phyloP scores from a whole-genome alignment of 2,888 invertebrate species.

The Metacarcinus magister region DNA sequence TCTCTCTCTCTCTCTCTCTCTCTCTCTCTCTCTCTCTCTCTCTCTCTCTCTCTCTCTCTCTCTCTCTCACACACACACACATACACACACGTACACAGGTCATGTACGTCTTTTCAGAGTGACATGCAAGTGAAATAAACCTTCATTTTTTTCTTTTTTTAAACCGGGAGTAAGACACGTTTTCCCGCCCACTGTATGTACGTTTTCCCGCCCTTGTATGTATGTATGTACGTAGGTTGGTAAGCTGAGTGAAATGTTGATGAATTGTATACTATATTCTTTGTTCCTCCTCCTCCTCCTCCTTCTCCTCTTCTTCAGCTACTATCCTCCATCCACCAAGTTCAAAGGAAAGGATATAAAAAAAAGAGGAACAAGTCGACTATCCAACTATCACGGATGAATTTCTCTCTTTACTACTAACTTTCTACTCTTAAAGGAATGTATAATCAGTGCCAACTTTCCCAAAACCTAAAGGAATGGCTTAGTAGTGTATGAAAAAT shows the following conservation, averaged over 20 bases:
- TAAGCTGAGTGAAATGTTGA: too few relatives aligned
- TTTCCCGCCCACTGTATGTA: too few relatives aligned
- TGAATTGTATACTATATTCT: too few relatives aligned
- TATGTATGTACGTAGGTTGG: too few relatives aligned
- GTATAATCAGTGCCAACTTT: conserved; percentile 45
- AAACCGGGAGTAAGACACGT: too few relatives aligned
- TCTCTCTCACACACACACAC: background rate
- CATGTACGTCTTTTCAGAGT: background rate
- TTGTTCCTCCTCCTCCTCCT: background rate
- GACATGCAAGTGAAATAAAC: too few relatives aligned
- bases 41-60: background rate
- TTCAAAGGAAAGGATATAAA: background rate
- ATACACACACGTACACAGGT: background rate
- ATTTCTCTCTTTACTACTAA: background rate
- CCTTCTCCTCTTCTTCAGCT: background rate
- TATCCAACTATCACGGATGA: background rate
- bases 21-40: conserved; percentile 43
- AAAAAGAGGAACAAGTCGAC: background rate
- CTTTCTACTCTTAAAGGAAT: conserved; percentile 27
- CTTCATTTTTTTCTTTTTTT: too few relatives aligned
- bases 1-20: conserved; percentile 32
- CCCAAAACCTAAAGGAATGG: background rate
- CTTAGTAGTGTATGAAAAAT: background rate
- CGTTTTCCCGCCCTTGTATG: too few relatives aligned
- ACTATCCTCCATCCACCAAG: background rate